A percentile compares a stretch with the other conserved stretches of the same genome.
These are phyloP conservation scores for Lysandra bellargus DNA, from an alignment of 2,888 invertebrate species.

Conservation along the genomic window DNA sequence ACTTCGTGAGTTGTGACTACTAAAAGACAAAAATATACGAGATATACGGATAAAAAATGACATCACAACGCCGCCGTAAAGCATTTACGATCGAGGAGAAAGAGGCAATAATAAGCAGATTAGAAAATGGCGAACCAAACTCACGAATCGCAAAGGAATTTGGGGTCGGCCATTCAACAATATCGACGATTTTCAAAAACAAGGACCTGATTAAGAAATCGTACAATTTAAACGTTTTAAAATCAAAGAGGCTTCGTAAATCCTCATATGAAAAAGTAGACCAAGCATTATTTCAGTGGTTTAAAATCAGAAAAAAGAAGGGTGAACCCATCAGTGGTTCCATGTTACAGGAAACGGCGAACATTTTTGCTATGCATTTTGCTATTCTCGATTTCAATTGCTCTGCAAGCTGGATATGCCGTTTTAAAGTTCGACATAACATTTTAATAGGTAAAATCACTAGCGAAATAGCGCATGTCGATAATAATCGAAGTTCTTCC, in stretches of 20 bases:
- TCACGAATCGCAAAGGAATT: conserved; percentile 40
- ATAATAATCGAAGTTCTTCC: conserved; percentile 38
- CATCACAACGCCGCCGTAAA: conserved; percentile 32
- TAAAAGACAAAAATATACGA: too few relatives aligned
- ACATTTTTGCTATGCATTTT: conserved; percentile 39
- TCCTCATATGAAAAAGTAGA: conserved; percentile 39
- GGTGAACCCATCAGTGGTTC: conserved; percentile 39
- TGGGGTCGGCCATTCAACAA: conserved; percentile 41
- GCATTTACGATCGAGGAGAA: conserved; percentile 40
- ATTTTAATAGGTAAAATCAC: conserved; percentile 39
- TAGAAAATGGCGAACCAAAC: conserved; percentile 41
- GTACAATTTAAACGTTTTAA: conserved; percentile 42
- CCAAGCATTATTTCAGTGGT: conserved; percentile 42
- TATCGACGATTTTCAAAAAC: conserved; percentile 41
- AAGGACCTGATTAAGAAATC: conserved; percentile 40
- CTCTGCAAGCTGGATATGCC: conserved; percentile 41
- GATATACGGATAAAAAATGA: conserved; percentile 16
- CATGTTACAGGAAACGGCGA: conserved; percentile 35
- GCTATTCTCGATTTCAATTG: conserved; percentile 39
- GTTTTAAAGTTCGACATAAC: conserved; percentile 42
- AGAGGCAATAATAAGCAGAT: conserved; percentile 38
- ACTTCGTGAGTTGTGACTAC: too few relatives aligned
- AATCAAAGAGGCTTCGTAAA: conserved; percentile 42
- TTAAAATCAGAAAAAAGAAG: conserved; percentile 40
- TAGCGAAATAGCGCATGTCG: conserved; percentile 38